Base-by-base conservation (phyloP, 2,797 vertebrate species). In the Lagocephalus sceleratus region DNA sequence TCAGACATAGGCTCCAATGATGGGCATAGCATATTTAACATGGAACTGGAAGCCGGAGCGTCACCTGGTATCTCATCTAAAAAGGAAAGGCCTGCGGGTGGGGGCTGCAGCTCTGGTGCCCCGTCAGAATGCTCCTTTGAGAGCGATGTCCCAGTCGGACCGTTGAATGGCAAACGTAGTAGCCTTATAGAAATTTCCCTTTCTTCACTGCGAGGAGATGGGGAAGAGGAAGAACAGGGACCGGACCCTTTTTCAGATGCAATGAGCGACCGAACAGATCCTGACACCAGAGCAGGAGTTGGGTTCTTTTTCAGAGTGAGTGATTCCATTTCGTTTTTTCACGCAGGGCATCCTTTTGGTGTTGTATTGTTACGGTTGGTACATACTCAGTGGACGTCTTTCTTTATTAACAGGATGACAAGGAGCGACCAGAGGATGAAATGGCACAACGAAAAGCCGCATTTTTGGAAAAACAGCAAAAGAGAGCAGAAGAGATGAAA, bases 231-330 rank as follows among this genome's bases (percentile, higher is more conserved):
- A 0, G 92, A 91, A 0, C 87, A 87, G 16, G 81, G 64, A 17
- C 87, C 78, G 21, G 93, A 87, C 47, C 57, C 64, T n/a, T 63
- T 86, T 48, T 87, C 83, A 3, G 93, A 94, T 54, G 89, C 92
- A 0, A 78, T 91, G 73, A 92, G 90, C 20, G 94, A 94, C 51
- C 80, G 76, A n/a, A 87, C 78, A 0, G 93, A 93, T 56, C 81
- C 87, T 0, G 94, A 94, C 29, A 57, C 9, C 7, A 90, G 76
- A 76, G 76, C 63, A 46, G 91, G 90, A 3, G 73, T 94, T 19
- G 94, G 94, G 3, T 97, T 96, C 88, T 95, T 95, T 85, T 97
- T 94, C 54, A 97, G 94, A 92, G 95, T 95, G 45, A 55, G 83
- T 43, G 22, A 16, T 29, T 50, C 0, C 49, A 40, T 17, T 0